A percentile compares a stretch with the other conserved stretches of the same genome.
phyloP scores from a whole-genome alignment of 2,113 vertebrate genomes.

The Speoplatyrhinus poulsoni region DNA sequence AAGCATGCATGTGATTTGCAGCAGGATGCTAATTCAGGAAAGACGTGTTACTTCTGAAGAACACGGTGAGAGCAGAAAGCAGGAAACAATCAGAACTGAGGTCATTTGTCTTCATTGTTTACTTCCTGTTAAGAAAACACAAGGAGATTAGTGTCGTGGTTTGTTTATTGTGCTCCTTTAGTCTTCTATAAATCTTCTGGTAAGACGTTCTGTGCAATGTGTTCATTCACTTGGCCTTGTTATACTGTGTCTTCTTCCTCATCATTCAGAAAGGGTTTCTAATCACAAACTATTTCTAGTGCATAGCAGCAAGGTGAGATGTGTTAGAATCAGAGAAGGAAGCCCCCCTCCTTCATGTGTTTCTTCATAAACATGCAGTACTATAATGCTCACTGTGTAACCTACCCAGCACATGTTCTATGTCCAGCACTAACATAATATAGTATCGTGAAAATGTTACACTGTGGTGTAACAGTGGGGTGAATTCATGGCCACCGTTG shows the following conservation, averaged over 20 bases:
- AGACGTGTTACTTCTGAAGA: slow-evolving; percentile 29
- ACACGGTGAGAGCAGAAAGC: slow-evolving; percentile 22
- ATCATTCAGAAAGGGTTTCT: slow-evolving; percentile 26
- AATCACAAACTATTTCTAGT: slow-evolving; percentile 23
- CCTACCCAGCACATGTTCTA: no score
- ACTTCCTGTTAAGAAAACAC: slow-evolving; percentile 15
- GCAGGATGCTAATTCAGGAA: slow-evolving; percentile 25
- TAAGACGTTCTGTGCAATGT: slow-evolving; percentile 47
- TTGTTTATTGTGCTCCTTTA: slow-evolving; percentile 33
- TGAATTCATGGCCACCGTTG: slow-evolving; percentile 13
- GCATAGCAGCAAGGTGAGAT: not conserved
- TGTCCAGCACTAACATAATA: no score
- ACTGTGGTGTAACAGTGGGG: slow-evolving; percentile 9
- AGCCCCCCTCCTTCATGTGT: not conserved
- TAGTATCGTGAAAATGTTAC: slow-evolving; percentile 37
- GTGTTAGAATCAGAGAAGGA: not conserved
- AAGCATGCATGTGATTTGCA: slow-evolving; percentile 44
- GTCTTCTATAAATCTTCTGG: slow-evolving; percentile 29
- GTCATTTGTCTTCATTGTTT: slow-evolving; percentile 40
- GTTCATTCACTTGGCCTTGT: slow-evolving; percentile 37
- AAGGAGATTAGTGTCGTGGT: slow-evolving; percentile 28
- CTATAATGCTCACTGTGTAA: no score
- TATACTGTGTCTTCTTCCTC: slow-evolving; percentile 29
- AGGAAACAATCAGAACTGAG: slow-evolving; percentile 23
- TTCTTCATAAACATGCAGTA: not conserved